Percentiles rank a stretch among this genome's conserved stretches.
phyloP scores from a whole-genome alignment of 1,140 invertebrate genomes.

The Aphaenogaster floridana region DNA sequence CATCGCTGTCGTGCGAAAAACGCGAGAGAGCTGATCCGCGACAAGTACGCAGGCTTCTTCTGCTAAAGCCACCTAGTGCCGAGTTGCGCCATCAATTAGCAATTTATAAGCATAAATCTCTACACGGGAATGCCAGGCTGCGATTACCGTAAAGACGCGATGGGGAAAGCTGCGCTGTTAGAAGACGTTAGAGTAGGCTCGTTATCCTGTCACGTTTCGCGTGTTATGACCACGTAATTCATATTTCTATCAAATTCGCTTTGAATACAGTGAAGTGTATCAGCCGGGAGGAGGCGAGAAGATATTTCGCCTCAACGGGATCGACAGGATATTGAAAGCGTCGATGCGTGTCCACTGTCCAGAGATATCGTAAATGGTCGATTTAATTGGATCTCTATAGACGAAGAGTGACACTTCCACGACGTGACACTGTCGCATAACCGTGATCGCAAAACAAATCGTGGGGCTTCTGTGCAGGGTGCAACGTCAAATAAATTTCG shows the following conservation, averaged over 20 bases:
- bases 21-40: background rate
- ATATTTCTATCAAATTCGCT: conserved; percentile 49
- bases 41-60: background rate
- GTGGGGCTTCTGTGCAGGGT: background rate
- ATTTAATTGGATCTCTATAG: conserved; percentile 24
- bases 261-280: background rate
- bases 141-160: conserved; percentile 20
- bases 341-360: background rate
- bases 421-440: background rate
- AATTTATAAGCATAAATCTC: conserved; percentile 49
- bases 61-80: background rate
- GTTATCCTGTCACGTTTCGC: conserved; percentile 33
- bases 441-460: background rate
- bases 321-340: conserved; percentile 15
- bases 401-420: conserved; percentile 37
- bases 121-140: conserved; percentile 4
- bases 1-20: conserved; percentile 28
- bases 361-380: background rate
- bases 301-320: background rate
- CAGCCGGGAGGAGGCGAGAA: background rate
- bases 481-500: conserved; percentile 68
- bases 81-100: conserved; percentile 29
- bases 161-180: background rate
- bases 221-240: conserved; percentile 33
- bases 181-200: conserved; percentile 13